Base-by-base conservation (phyloP, 2,113 vertebrate genomes). In the Diglossa brunneiventris region DNA sequence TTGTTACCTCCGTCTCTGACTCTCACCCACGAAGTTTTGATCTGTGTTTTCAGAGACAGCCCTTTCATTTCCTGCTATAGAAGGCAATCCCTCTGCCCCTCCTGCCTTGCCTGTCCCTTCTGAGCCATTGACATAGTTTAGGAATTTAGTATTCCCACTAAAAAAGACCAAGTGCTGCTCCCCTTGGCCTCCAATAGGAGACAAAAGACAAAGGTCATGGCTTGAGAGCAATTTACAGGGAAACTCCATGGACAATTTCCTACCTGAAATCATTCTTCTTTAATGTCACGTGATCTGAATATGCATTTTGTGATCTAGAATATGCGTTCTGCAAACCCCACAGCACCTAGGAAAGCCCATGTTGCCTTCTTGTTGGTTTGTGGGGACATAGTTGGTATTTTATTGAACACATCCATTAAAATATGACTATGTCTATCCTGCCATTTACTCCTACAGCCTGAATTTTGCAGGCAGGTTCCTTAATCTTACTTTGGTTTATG, bases 261-360 rank as follows among this genome's bases (percentile, higher is more conserved):
- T 21, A 44, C 9, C 9, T 24, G 50, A 55, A 66, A 55, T 24
- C 4, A 44, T 55, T 55, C 26, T 28, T 79, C 31, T 44, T 66
- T 30, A 13, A 44, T 44, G 9, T 31, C 26, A 66, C 1, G 0
- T 19, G 1, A 7, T 13, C 47, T 64, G 15, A 55, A 17, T n/a
- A n/a, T n/a, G n/a, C n/a, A n/a, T n/a, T 44, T 30, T 67, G 41
- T 46, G 41, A 67, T 15, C 21, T 55, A 30, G 41, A 55, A 31
- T 26, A 31, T 15, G 7, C 41, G 31, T 67, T 31, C 33, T 55
- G 15, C 33, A 55, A 80, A 46, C 23, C 10, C 33, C 20, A 46
- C 16, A 21, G 6, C 4, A 20, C 28, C 26, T 31, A 16, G 17
- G 27, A 37, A 56, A 56, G 6, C 13, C 10, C 21, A 3, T 27